Percentiles rank a stretch among this genome's conserved stretches.
Evolutionary conservation across 2,888 invertebrate species (phyloP).

Genomic region (Drosophila anomelani): DNA sequence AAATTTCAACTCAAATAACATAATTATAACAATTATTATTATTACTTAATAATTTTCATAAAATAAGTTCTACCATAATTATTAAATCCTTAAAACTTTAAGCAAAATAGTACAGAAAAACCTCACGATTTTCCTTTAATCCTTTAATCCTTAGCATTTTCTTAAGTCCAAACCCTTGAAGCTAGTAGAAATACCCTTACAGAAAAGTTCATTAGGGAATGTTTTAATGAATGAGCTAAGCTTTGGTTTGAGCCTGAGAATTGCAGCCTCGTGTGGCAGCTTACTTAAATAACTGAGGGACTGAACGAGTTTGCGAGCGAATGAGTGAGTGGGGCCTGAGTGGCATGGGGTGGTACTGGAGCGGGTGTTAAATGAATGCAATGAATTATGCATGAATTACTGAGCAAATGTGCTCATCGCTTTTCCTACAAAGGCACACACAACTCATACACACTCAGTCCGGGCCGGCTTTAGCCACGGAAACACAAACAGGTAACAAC

Average conservation of each 20-base stretch:
- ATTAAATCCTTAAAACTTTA: not conserved
- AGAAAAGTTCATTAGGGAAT: constrained; percentile 19
- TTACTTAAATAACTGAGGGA: constrained; percentile 51
- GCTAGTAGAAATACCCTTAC: not conserved
- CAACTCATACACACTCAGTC: constrained; percentile 12
- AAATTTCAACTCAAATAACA: not conserved
- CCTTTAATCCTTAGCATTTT: not conserved
- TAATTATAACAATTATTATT: no score
- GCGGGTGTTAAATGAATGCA: constrained; percentile 79
- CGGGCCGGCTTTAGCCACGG: constrained; percentile 3
- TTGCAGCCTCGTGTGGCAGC: constrained; percentile 46
- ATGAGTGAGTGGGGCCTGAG: constrained; percentile 33
- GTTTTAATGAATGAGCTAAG: constrained; percentile 66
- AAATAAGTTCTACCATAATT: not conserved
- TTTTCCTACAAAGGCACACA: constrained; percentile 39
- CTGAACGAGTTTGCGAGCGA: constrained; percentile 32
- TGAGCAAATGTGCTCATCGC: constrained; percentile 62
- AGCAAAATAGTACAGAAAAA: no score
- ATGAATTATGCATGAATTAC: constrained; percentile 79
- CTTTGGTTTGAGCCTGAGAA: constrained; percentile 41
- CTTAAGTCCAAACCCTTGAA: not conserved
- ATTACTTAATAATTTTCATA: not conserved
- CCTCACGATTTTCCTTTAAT: not conserved
- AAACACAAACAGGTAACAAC: constrained; percentile 60
- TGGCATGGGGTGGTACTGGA: constrained; percentile 16